phyloP scores from a whole-genome alignment of 2,888 invertebrate species.

The Gymnoscelis rufifasciata region DNA sequence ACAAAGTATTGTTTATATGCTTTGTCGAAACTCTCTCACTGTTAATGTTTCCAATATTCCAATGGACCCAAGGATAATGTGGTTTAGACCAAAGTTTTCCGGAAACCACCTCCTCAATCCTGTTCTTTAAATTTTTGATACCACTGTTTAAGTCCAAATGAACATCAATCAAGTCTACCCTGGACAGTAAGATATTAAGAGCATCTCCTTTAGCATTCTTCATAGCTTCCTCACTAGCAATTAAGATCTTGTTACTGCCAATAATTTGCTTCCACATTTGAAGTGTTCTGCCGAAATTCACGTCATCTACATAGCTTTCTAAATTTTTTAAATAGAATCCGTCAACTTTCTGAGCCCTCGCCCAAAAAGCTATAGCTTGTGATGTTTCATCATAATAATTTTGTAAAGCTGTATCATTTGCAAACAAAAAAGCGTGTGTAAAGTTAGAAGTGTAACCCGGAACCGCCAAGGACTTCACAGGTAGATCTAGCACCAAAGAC shows the following conservation, averaged over 20 bases:
- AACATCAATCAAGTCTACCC: slow-evolving; percentile 86
- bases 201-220: slow-evolving; percentile 62
- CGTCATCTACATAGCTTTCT: slow-evolving; percentile 81
- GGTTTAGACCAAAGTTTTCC: slow-evolving; percentile 81
- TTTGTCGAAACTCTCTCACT: slow-evolving; percentile 79
- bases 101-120: slow-evolving; percentile 77
- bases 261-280: slow-evolving; percentile 84
- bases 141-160: slow-evolving; percentile 80
- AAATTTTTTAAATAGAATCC: slow-evolving; percentile 93
- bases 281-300: slow-evolving; percentile 78
- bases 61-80: slow-evolving; percentile 87
- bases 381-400: slow-evolving; percentile 56
- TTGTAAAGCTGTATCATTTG: slow-evolving; percentile 63
- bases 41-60: slow-evolving; percentile 85
- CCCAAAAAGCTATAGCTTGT: slow-evolving; percentile 58
- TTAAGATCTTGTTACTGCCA: slow-evolving; percentile 81
- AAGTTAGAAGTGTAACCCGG: slow-evolving; percentile 38
- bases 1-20: slow-evolving; percentile 82
- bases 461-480: slow-evolving; percentile 68
- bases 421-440: slow-evolving; percentile 48
- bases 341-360: slow-evolving; percentile 86
- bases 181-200: slow-evolving; percentile 80
- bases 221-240: slow-evolving; percentile 81
- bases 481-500: slow-evolving; percentile 88
- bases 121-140: slow-evolving; percentile 76